Percentiles rank a stretch among this genome's conserved stretches.
phyloP scores from a whole-genome alignment of 1,140 invertebrate species.

The Pollicipes pollicipes region DNA sequence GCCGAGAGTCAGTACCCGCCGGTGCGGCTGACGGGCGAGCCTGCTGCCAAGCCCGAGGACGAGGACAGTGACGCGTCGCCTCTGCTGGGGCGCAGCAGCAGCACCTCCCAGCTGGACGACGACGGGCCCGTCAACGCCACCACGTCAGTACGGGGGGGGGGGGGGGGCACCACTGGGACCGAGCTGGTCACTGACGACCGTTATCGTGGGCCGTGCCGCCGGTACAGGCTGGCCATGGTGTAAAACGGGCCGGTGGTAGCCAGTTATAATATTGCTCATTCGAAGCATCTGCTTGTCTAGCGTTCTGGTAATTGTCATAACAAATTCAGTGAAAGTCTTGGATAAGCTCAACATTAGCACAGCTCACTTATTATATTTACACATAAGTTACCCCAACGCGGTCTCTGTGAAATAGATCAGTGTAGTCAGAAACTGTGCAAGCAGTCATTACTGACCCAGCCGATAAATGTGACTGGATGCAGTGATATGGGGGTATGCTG shows the following conservation, averaged over 20 bases:
- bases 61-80: not conserved
- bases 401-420: too few relatives aligned
- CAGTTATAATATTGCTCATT: too few relatives aligned
- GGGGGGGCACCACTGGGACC: too few relatives aligned
- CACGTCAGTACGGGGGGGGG: not conserved
- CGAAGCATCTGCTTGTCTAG: not conserved
- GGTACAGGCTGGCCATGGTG: not conserved
- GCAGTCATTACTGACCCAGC: too few relatives aligned
- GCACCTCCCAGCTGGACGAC: not conserved
- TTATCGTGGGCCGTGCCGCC: too few relatives aligned
- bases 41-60: not conserved
- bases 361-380: too few relatives aligned
- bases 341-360: too few relatives aligned
- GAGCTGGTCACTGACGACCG: too few relatives aligned
- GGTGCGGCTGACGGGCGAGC: not conserved
- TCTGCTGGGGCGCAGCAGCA: not conserved
- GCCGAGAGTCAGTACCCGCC: not conserved
- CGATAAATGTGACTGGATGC: too few relatives aligned
- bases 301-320: not conserved
- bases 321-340: not conserved
- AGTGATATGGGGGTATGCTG: too few relatives aligned
- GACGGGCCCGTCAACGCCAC: not conserved
- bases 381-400: too few relatives aligned
- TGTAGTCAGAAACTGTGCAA: too few relatives aligned
- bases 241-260: not conserved